Evolutionary conservation across 2,888 invertebrate species (phyloP).

Genomic region (Ichneumoninae sp.): DNA sequence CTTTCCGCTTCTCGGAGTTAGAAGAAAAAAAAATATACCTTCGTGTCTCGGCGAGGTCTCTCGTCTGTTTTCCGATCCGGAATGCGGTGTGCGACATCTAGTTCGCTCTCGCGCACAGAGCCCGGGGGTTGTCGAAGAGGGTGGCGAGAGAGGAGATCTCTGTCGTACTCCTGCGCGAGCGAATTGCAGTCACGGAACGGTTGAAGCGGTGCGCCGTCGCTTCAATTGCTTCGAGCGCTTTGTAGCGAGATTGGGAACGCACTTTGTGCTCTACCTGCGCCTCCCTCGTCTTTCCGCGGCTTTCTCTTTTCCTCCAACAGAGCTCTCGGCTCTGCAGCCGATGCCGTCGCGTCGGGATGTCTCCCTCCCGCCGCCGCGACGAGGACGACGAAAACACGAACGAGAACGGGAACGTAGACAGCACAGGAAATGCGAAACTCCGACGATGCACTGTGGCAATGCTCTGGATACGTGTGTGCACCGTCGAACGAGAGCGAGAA

Average conservation of each 20-base stretch:
- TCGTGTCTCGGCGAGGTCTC: constrained; percentile 29
- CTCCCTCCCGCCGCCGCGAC: constrained; percentile 41
- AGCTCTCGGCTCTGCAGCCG: constrained; percentile 51
- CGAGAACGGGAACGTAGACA: constrained; percentile 34
- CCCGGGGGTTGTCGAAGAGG: constrained; percentile 23
- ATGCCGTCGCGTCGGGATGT: constrained; percentile 37
- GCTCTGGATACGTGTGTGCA: constrained; percentile 26
- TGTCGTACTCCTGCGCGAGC: constrained; percentile 17
- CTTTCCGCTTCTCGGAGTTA: background rate
- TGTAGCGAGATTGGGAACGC: constrained; percentile 70
- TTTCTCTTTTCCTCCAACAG: constrained; percentile 36
- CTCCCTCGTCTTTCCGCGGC: constrained; percentile 42
- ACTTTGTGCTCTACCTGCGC: constrained; percentile 62
- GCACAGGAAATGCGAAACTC: constrained; percentile 63
- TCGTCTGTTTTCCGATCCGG: constrained; percentile 20
- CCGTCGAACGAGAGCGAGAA: constrained; percentile 7
- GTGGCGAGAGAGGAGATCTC: constrained; percentile 16
- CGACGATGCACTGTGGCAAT: constrained; percentile 46
- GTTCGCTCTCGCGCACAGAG: constrained; percentile 48
- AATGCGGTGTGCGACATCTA: constrained; percentile 45
- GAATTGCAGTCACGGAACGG: constrained; percentile 67
- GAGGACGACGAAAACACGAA: constrained; percentile 35
- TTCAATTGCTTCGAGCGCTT: constrained; percentile 70
- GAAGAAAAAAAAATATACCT: background rate
- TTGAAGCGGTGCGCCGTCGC: constrained; percentile 67